phyloP scores from a whole-genome alignment of 2,113 vertebrate genomes.

The Mugil cephalus region DNA sequence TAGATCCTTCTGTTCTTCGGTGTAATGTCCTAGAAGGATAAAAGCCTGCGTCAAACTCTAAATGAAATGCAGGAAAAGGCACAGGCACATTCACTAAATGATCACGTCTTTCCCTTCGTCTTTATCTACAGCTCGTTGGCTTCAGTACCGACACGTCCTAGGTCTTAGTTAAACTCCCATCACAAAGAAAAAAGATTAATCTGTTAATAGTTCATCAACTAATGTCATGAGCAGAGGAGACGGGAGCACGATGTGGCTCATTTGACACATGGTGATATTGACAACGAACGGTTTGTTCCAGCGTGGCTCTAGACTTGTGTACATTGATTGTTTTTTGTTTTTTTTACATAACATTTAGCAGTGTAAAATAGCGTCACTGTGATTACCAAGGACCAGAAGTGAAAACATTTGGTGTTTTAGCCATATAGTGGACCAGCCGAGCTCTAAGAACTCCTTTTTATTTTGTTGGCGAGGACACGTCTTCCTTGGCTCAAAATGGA shows the following conservation, averaged over 20 bases:
- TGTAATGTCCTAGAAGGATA: too few species aligned
- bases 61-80: neutral
- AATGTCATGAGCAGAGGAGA: neutral
- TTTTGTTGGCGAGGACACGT: neutral
- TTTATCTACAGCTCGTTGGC: neutral
- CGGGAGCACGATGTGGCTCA: constrained; percentile 4
- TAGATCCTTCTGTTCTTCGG: too few species aligned
- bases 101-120: neutral
- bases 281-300: constrained; percentile 6
- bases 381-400: neutral
- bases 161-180: constrained; percentile 2
- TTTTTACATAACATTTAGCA: constrained; percentile 1
- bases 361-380: neutral
- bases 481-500: constrained; percentile 28
- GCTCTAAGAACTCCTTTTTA: neutral
- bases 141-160: too few species aligned
- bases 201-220: neutral
- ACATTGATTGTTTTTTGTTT: constrained; percentile 8
- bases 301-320: neutral
- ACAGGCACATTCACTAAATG: constrained; percentile 3
- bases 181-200: neutral
- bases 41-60: neutral
- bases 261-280: neutral
- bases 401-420: constrained; percentile 4
- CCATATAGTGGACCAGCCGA: neutral